Evolutionary conservation across 2,797 vertebrate species (phyloP), one percentile per base, ranked within the genome.

Genomic region (Pogonophryne albipinna): DNA sequence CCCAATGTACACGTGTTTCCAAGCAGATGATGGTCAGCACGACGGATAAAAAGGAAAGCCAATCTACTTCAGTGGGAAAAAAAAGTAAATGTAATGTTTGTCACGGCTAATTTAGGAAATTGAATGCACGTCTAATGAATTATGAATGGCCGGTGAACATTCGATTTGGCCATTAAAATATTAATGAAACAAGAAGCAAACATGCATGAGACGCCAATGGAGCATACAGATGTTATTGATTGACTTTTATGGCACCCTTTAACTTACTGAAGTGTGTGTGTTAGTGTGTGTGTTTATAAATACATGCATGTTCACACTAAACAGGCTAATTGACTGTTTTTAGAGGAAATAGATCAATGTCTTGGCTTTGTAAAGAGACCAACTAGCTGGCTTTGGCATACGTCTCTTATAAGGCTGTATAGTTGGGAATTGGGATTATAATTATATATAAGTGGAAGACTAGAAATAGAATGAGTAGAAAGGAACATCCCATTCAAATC

Each of bases 321-420:
- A 38, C 34, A 8, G 34, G 34, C 34, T 38, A 38, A 38, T 38
- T 8, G 34, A 9, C 34, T 38, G 6, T 8, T 6, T 34, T 8
- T 38, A 11, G 38, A 27, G 8, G 55, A 53, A 61, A 53, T 1
- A 15, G 16, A 72, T 76, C n/a, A 31, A 20, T 19, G 10, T 23
- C 60, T 62, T n/a, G 13, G 17, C 60, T 62, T 42, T 61, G 71
- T 17, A 6, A 4, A 27, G 16, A 72, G 56, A 38, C n/a, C 47
- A 19, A 67, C 11, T 3, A 38, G 45, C 63, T 62, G 1, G 4
- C 3, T 23, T 14, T 63, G 0, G 6, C 44, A 3, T 0, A 3
- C 13, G 0, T 17, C 17, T 8, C 4, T 38, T 2, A 1, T 44
- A 38, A 34, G 45, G 53, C 16, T 17, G 15, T 15, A 8, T 59